Conservation (phyloP, 2,888 invertebrate species). For the Orchesellides sinensis region DNA sequence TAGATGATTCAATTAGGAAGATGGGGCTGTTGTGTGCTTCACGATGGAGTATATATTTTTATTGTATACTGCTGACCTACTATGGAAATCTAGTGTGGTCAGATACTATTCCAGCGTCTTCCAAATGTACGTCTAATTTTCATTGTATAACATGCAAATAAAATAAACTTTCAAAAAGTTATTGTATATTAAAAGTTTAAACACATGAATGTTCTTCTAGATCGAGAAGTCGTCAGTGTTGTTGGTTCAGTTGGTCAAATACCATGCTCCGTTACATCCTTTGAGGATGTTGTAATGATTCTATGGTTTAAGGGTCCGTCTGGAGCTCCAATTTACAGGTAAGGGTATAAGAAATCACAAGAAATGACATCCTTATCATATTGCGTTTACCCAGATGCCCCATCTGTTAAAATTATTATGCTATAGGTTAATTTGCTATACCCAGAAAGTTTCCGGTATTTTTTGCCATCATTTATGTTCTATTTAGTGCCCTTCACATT, state of each 20-base stretch:
- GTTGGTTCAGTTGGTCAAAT: slow-evolving; percentile 71
- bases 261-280: slow-evolving; percentile 69
- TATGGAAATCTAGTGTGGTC: slow-evolving; percentile 24
- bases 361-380: not conserved
- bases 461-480: no score
- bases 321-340: slow-evolving; percentile 93
- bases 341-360: slow-evolving; percentile 75
- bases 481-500: no score
- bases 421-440: no score
- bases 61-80: slow-evolving; percentile 4
- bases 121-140: slow-evolving; percentile 58
- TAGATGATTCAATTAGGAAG: slow-evolving; percentile 57
- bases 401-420: no score
- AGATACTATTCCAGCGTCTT: slow-evolving; percentile 65
- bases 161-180: no score
- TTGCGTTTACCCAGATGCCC: no score
- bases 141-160: no score
- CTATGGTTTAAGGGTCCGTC: slow-evolving; percentile 93
- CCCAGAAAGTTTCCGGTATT: no score
- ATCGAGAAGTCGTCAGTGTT: slow-evolving; percentile 70
- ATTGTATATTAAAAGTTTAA: not conserved
- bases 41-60: not conserved
- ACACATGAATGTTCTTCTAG: no score
- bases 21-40: slow-evolving; percentile 10
- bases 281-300: slow-evolving; percentile 87